phyloP scores from a whole-genome alignment of 2,797 vertebrate genomes.

The Onychomys arenicola region DNA sequence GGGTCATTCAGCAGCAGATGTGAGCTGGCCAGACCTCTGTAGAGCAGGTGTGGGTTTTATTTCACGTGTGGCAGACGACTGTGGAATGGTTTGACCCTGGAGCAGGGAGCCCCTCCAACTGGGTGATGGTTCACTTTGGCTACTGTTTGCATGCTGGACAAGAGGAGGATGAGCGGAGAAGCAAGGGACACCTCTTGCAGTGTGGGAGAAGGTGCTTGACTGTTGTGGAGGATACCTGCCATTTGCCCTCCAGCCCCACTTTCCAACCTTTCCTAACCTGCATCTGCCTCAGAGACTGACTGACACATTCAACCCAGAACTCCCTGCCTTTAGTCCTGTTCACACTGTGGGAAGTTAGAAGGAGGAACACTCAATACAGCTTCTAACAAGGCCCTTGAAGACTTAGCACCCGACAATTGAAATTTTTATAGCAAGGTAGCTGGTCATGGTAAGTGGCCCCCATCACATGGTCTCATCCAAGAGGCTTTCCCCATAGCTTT shows the following conservation, averaged over 20 bases:
- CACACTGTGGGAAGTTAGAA: neutral
- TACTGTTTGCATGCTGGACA: neutral
- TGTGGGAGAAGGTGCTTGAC: neutral
- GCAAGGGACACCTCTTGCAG: neutral
- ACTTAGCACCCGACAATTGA: neutral
- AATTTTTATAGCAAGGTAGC: neutral
- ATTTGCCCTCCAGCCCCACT: neutral
- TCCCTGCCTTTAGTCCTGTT: neutral
- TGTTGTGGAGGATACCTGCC: neutral
- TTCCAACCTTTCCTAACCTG: neutral
- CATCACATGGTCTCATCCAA: neutral
- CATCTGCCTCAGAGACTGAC: neutral
- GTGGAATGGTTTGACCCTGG: neutral
- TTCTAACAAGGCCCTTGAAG: rapidly evolving
- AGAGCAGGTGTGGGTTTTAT: neutral
- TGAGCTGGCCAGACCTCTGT: neutral
- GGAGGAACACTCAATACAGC: neutral
- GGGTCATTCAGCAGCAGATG: rapidly evolving
- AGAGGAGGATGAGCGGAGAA: neutral
- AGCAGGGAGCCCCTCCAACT: neutral
- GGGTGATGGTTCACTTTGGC: neutral
- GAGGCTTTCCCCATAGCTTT: neutral
- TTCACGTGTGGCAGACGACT: neutral
- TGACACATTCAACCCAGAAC: neutral
- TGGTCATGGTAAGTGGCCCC: neutral